These are phyloP conservation scores for Melanaphis sacchari DNA, from an alignment of 1,140 invertebrate genomes.

Conservation along the genomic window DNA sequence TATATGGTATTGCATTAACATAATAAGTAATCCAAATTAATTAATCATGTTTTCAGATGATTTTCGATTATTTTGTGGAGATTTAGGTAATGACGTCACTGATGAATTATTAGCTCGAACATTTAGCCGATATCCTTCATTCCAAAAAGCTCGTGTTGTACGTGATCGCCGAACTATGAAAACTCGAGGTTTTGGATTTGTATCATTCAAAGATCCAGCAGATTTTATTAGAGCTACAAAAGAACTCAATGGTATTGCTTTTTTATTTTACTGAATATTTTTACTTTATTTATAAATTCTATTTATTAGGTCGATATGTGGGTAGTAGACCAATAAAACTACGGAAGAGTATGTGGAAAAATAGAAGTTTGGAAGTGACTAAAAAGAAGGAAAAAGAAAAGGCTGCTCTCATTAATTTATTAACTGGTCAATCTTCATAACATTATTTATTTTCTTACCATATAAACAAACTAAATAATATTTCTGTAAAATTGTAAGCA, in stretches of 20 bases:
- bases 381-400: constrained; percentile 96
- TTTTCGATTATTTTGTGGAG: constrained; percentile 98
- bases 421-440: constrained; percentile 66
- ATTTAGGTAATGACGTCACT: constrained; percentile 98
- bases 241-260: constrained; percentile 87
- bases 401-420: constrained; percentile 75
- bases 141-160: constrained; percentile 93
- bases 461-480: not conserved
- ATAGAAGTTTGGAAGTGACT: constrained; percentile 90
- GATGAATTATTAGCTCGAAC: constrained; percentile 93
- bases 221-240: constrained; percentile 99
- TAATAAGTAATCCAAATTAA: not conserved
- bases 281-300: not conserved
- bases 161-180: constrained; percentile 97
- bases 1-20: not conserved
- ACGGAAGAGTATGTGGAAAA: constrained; percentile 95
- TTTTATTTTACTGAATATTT: not conserved
- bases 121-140: constrained; percentile 95
- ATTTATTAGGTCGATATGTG: constrained; percentile 83
- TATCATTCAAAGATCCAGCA: constrained; percentile 96
- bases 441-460: not conserved
- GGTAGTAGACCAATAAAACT: constrained; percentile 98
- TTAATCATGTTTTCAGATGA: constrained; percentile 74
- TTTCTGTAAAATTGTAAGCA: constrained; percentile 13
- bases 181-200: constrained; percentile 98